A percentile compares a stretch with the other conserved stretches of the same genome.
Evolutionary conservation across 2,113 vertebrate species (phyloP).

Genomic region (Oreochromis spilurus): DNA sequence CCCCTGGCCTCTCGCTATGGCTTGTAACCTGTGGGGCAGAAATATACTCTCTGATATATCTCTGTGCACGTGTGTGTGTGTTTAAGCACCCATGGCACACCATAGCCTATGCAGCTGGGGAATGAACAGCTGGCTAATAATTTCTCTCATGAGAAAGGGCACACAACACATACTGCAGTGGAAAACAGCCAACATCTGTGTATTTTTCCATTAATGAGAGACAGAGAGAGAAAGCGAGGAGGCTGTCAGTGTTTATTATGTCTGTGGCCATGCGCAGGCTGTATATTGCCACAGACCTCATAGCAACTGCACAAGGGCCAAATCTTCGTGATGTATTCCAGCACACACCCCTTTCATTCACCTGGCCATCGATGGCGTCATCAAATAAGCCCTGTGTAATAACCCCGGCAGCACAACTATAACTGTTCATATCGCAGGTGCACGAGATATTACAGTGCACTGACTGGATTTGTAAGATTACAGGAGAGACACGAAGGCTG

Average conservation of each 20-base stretch:
- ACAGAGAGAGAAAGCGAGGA: background rate
- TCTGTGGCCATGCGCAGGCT: background rate
- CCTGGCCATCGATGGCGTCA: constrained; percentile 35
- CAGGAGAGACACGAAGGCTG: constrained; percentile 24
- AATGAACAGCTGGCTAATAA: constrained; percentile 62
- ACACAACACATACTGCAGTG: constrained; percentile 6
- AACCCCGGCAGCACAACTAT: constrained; percentile 18
- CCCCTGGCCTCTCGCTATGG: constrained; percentile 9
- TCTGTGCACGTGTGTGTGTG: background rate
- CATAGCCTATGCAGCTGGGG: constrained; percentile 30
- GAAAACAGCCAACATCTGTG: constrained; percentile 52
- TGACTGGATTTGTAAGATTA: constrained; percentile 21
- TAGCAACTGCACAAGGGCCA: background rate
- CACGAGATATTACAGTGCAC: constrained; percentile 4
- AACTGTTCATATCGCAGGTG: constrained; percentile 28
- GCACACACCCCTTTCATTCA: constrained; percentile 3
- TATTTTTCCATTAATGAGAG: constrained; percentile 33
- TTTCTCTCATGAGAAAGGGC: constrained; percentile 44
- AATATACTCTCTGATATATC: background rate
- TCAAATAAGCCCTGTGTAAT: constrained; percentile 46
- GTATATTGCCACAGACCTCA: background rate
- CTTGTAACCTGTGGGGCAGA: constrained; percentile 34
- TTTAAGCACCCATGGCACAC: constrained; percentile 12
- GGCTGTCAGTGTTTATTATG: constrained; percentile 15
- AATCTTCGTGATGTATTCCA: constrained; percentile 10